Evolutionary conservation across 2,113 vertebrate genomes (phyloP), one percentile per base, ranked within the genome.

Genomic region (Gallinago media): DNA sequence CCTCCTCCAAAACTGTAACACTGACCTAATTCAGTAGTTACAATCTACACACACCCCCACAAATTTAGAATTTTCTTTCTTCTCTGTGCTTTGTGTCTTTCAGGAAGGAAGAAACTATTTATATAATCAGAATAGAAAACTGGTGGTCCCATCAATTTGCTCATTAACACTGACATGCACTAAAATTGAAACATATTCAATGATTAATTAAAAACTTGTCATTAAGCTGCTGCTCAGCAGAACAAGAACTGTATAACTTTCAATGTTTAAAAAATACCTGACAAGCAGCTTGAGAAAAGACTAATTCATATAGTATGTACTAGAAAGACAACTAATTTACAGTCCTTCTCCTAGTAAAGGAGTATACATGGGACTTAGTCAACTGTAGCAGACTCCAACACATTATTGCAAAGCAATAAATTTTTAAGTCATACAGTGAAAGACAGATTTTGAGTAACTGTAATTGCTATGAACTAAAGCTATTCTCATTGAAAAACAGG

Each of bases 21-120:
- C 87, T 96, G 74, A 96, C 96, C 94, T 92, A 89, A 85, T 96
- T 96, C 92, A 76, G 73, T 11, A 92, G 66, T 76, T 91, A 82
- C 14, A 76, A 89, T 50, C 82, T 58, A 89, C 6, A 87, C 36
- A 87, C 91, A 89, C 66, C 31, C 84, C 14, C 85, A 71, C 81
- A 50, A 31, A 89, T n/a, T 81, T 71, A 66, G 47, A 4, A 81
- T 81, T 92, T 94, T 47, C 85, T 79, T 94, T 85, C 78, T 86
- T 84, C 50, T 52, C 73, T 36, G 47, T 52, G 61, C 38, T 52
- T 81, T 61, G 21, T 54, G n/a, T 63, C 56, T 40, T 84, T 91
- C 40, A 63, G 36, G 25, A 89, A 82, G 54, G 12, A 91, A 31
- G 21, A 76, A 94, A 85, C 71, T 52, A 73, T 54, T 88, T 76